A percentile compares a stretch with the other conserved stretches of the same genome.
These are phyloP conservation scores for Halictus quadricinctus DNA, from an alignment of 2,888 invertebrate species.

Conservation along the genomic window DNA sequence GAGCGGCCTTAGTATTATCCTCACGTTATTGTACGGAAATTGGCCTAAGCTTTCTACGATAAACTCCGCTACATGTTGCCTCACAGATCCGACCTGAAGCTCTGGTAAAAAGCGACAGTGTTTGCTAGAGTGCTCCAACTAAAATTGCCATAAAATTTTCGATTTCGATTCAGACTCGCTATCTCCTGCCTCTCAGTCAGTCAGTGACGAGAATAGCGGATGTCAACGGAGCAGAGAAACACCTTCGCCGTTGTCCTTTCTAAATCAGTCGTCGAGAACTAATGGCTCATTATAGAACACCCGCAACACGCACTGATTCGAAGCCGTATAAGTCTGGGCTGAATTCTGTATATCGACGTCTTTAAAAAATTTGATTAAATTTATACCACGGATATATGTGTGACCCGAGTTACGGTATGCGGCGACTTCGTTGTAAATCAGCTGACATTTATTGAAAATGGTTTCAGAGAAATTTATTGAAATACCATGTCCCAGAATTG, in stretches of 20 bases:
- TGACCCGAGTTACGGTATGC: not conserved
- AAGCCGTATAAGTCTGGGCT: not conserved
- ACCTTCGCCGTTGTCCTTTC: constrained; percentile 17
- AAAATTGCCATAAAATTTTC: constrained; percentile 7
- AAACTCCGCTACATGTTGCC: not conserved
- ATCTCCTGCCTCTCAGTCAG: not conserved
- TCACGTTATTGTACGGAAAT: constrained; percentile 12
- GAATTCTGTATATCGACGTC: not conserved
- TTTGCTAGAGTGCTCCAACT: not conserved
- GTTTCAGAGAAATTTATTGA: not conserved
- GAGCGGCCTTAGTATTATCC: not conserved
- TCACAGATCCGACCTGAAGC: too few relatives aligned
- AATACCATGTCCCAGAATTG: not conserved
- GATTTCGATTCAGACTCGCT: constrained; percentile 9
- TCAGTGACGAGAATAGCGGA: not conserved
- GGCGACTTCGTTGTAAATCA: not conserved
- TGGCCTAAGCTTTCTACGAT: not conserved
- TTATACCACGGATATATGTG: not conserved
- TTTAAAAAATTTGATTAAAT: not conserved
- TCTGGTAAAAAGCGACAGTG: not conserved
- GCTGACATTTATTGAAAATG: not conserved
- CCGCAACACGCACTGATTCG: not conserved
- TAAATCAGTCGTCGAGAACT: constrained; percentile 16
- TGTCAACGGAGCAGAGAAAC: not conserved
- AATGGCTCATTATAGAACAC: constrained; percentile 12